Evolutionary conservation across 2,888 invertebrate genomes (phyloP).

Genomic region (Campoplex nolae): DNA sequence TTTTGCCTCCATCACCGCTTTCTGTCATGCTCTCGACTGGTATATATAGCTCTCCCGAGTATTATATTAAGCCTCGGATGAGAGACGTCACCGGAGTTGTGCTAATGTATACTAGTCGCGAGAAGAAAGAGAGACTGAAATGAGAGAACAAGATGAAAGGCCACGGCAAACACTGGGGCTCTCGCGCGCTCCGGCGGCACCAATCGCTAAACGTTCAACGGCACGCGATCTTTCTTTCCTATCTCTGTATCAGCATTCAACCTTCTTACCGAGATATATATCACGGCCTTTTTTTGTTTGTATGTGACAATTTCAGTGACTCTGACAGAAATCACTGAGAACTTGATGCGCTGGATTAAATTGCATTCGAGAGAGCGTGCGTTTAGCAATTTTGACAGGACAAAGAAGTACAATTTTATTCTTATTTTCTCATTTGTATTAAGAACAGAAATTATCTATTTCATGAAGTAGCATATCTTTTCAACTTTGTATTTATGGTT

Average conservation of each 20-base stretch:
- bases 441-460: background rate
- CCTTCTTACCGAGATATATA: constrained; percentile 18
- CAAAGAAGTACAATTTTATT: background rate
- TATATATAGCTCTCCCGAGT: background rate
- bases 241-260: constrained; percentile 51
- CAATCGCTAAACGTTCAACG: constrained; percentile 70
- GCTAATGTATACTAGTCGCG: constrained; percentile 44
- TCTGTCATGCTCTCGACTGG: constrained; percentile 47
- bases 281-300: constrained; percentile 17
- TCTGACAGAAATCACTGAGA: constrained; percentile 41
- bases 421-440: background rate
- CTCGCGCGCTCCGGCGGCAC: constrained; percentile 36
- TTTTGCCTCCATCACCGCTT: constrained; percentile 42
- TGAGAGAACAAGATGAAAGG: constrained; percentile 63
- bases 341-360: constrained; percentile 17
- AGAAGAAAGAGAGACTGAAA: constrained; percentile 38
- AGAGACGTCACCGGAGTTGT: constrained; percentile 30
- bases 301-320: constrained; percentile 51
- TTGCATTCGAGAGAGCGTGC: background rate
- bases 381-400: background rate
- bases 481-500: background rate
- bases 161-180: constrained; percentile 54
- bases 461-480: background rate
- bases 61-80: constrained; percentile 45
- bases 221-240: constrained; percentile 69